A percentile compares a stretch with the other conserved stretches of the same genome.
These are phyloP conservation scores for Neosilurus hyrtlii DNA, from an alignment of 2,797 vertebrate genomes.

Conservation along the genomic window DNA sequence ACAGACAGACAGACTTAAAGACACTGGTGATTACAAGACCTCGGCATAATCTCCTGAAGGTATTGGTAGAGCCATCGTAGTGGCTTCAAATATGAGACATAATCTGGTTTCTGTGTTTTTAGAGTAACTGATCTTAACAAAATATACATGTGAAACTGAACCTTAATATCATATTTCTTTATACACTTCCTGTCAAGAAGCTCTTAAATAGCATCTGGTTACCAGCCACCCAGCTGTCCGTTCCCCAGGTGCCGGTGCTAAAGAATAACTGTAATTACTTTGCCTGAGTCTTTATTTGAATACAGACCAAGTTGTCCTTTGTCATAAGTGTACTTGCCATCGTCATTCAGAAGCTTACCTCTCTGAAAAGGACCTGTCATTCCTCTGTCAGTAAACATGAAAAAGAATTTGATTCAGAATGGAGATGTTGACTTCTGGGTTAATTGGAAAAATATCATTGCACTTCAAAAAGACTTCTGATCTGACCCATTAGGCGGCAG, in stretches of 20 bases:
- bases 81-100: no score
- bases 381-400: background rate
- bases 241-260: background rate
- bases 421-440: slow-evolving; percentile 1
- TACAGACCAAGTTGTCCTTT: background rate
- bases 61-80: no score
- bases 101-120: no score
- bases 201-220: background rate
- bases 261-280: background rate
- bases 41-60: no score
- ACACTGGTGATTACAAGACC: no score
- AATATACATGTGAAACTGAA: background rate
- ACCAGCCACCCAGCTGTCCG: background rate
- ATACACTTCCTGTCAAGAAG: background rate
- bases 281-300: no score
- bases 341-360: background rate
- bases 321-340: background rate
- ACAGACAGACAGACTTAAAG: no score
- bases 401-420: background rate
- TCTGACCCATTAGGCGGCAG: slow-evolving; percentile 35
- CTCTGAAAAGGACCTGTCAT: background rate
- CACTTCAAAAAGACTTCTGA: slow-evolving; percentile 33
- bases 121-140: background rate
- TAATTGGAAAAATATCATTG: slow-evolving; percentile 38
- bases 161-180: background rate